Evolutionary conservation across 2,113 vertebrate genomes (phyloP).

Genomic region (Nothobranchius kuhntae): DNA sequence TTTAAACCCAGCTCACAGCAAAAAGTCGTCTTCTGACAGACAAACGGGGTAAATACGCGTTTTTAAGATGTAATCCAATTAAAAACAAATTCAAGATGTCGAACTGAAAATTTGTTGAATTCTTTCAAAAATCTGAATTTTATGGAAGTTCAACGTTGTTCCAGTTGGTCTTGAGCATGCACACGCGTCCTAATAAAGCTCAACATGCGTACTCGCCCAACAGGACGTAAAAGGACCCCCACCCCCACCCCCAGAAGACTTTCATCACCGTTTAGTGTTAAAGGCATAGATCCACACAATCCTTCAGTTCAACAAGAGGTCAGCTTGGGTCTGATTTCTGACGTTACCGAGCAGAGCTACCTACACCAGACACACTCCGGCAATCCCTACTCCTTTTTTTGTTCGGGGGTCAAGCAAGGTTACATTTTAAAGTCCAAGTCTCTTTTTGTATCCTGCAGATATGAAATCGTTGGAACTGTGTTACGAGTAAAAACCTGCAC

Average conservation of each 20-base stretch:
- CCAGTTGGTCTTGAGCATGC: background rate
- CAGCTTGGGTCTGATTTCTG: constrained; percentile 15
- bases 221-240: constrained; percentile 9
- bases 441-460: background rate
- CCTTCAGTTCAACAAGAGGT: constrained; percentile 44
- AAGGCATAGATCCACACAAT: constrained; percentile 54
- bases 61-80: background rate
- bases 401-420: background rate
- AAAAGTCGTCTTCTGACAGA: background rate
- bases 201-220: too few relatives aligned
- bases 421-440: background rate
- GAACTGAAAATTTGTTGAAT: background rate
- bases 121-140: background rate
- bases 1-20: background rate
- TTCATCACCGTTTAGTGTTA: constrained; percentile 22
- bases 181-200: constrained; percentile 8
- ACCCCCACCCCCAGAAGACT: background rate
- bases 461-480: background rate
- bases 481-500: background rate
- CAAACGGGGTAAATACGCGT: background rate
- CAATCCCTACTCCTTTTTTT: background rate
- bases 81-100: background rate
- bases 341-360: constrained; percentile 7
- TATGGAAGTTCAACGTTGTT: background rate
- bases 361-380: background rate